phyloP scores from a whole-genome alignment of 1,140 invertebrate genomes.

The Saxidomus purpurata region DNA sequence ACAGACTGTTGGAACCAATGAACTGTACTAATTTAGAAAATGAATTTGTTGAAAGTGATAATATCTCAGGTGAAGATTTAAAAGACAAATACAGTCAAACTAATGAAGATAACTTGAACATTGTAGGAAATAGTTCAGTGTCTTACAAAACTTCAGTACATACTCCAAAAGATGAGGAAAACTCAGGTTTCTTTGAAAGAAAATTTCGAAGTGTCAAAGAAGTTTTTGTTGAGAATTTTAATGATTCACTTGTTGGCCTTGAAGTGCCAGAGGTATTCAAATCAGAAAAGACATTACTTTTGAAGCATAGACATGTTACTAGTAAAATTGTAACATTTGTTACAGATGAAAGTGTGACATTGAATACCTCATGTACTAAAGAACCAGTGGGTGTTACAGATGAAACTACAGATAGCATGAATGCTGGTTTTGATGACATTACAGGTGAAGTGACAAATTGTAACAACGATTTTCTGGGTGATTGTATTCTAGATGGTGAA shows the following conservation, averaged over 20 bases:
- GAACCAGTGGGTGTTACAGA: too few relatives aligned
- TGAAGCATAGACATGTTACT: neutral
- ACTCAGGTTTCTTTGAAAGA: neutral
- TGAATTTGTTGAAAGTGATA: neutral
- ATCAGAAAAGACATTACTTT: neutral
- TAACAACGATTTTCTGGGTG: too few relatives aligned
- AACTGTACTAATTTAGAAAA: neutral
- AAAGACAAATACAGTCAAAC: neutral
- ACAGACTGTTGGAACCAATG: neutral
- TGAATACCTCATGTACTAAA: neutral
- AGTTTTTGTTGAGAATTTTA: neutral
- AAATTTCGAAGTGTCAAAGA: neutral
- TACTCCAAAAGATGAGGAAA: neutral
- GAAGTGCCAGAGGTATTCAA: neutral
- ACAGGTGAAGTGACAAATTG: too few relatives aligned
- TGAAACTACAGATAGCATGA: too few relatives aligned
- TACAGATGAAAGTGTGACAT: neutral
- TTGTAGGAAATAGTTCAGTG: neutral
- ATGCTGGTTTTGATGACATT: too few relatives aligned
- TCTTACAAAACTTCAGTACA: too few relatives aligned
- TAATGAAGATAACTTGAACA: neutral
- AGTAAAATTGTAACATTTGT: neutral
- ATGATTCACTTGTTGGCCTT: neutral
- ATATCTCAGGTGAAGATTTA: neutral
- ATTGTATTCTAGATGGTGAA: too few relatives aligned